Percentiles rank a stretch among this genome's conserved stretches.
Conservation (phyloP, 2,113 vertebrate species). For the Myiozetetes cayanensis region DNA sequence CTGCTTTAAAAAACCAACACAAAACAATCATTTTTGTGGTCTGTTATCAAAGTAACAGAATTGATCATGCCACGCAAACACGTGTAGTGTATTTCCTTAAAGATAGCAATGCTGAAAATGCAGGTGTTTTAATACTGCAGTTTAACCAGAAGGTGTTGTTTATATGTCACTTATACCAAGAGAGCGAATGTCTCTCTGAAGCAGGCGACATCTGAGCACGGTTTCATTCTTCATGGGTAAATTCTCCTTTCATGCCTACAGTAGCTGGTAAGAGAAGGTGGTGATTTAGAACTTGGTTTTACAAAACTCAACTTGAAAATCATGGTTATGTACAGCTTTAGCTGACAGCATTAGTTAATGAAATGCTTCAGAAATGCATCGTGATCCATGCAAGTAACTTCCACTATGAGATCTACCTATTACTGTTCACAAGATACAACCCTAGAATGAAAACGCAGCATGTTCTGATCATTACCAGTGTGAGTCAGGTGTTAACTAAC, state of each 20-base stretch:
- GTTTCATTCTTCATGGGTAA: background rate
- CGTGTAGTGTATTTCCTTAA: background rate
- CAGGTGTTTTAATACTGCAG: background rate
- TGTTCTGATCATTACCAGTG: background rate
- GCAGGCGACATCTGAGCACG: background rate
- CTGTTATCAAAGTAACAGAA: background rate
- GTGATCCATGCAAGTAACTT: background rate
- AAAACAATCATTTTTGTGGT: constrained; percentile 50
- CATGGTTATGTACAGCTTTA: background rate
- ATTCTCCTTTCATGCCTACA: background rate
- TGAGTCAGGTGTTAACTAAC: background rate
- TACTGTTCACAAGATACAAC: background rate
- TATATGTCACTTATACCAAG: background rate
- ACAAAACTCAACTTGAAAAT: background rate
- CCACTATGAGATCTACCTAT: background rate
- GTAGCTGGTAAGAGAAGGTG: background rate
- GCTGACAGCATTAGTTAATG: background rate
- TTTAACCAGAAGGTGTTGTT: background rate
- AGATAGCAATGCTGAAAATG: background rate
- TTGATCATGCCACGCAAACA: background rate
- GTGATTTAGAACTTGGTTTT: background rate
- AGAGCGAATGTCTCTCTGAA: background rate
- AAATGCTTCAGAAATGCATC: background rate
- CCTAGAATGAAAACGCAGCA: background rate
- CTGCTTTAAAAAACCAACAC: constrained; percentile 21